A percentile compares a stretch with the other conserved stretches of the same genome.
Conservation (phyloP, 2,113 vertebrate species). For the Psittacula cyanocephala region DNA sequence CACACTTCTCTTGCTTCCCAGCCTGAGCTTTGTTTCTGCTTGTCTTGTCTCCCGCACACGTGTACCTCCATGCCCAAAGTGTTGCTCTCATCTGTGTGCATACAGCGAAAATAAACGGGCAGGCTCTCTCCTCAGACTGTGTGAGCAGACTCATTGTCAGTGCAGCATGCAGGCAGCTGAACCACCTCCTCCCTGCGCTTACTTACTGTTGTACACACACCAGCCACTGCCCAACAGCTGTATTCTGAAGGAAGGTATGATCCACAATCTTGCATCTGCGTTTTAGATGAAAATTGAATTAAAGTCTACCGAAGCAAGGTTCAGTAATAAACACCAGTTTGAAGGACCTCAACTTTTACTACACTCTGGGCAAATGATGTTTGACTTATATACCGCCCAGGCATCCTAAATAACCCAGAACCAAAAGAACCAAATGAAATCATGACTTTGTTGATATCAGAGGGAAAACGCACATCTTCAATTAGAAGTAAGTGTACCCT, state of each 20-base stretch:
- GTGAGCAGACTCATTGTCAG: rapidly evolving
- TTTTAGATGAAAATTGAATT: not conserved
- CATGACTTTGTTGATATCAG: not conserved
- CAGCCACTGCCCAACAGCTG: not conserved
- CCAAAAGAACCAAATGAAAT: not conserved
- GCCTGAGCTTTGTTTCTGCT: not conserved
- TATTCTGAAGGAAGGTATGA: not conserved
- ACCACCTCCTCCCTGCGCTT: not conserved
- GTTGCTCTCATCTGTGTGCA: too few relatives aligned
- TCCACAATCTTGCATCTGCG: rapidly evolving
- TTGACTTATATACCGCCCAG: not conserved
- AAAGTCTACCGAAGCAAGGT: not conserved
- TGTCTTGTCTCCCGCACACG: rapidly evolving
- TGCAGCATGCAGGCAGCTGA: not conserved
- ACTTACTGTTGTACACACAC: not conserved
- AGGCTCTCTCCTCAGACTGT: not conserved
- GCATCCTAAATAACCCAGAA: not conserved
- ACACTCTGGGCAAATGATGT: not conserved
- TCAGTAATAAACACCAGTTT: not conserved
- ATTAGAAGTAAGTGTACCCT: not conserved
- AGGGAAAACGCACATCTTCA: not conserved
- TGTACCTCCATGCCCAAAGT: rapidly evolving
- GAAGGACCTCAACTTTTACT: not conserved
- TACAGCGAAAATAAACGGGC: rapidly evolving
- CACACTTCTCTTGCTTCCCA: not conserved